Evolutionary conservation across 2,113 vertebrate genomes (phyloP), one percentile per base, ranked within the genome.

Genomic region (Clupea harengus): DNA sequence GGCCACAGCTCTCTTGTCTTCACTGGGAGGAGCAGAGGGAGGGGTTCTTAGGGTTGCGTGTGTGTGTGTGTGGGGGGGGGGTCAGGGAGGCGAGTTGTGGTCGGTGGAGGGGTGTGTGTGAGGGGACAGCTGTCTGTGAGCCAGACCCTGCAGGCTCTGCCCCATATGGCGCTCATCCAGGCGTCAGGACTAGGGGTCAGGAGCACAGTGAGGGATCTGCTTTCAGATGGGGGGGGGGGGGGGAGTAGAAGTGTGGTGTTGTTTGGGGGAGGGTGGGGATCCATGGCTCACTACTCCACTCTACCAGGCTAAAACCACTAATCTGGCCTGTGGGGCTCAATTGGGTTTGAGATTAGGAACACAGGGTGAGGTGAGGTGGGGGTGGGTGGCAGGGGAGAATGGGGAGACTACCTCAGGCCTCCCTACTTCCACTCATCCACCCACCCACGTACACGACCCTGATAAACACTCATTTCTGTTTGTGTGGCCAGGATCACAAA

Each of bases 91-190:
- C 11, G 67, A 75, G 67, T 32, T 28, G 67, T 25, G 25, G 67
- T 75, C 8, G 22, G 50, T 60, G 9, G 28, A 28, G 25, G 82
- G 49, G 39, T 83, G 22, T n/a, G 47, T 15, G 87, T 89, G 88
- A 89, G 82, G 84, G 89, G 91, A 90, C 94, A 95, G 93, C 94
- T 95, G 94, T 92, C 92, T 90, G 82, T 6, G 83, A 90, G 92
- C 91, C 92, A 84, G 89, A 94, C 87, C 89, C 90, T 85, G 9
- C 81, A 86, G 86, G 87, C 83, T 86, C 88, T 89, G 86, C 81
- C 81, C 92, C 93, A 93, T 92, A 93, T 92, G 91, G 92, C 90
- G 87, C 72, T 82, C 49, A 89, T 88, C 90, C 90, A 91, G 91
- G 91, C 94, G 91, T 91, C 90, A 91, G 88, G 90, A 87, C 89